These are phyloP conservation scores for Tragulus kanchil DNA, from an alignment of 2,113 vertebrate genomes.

Conservation along the genomic window DNA sequence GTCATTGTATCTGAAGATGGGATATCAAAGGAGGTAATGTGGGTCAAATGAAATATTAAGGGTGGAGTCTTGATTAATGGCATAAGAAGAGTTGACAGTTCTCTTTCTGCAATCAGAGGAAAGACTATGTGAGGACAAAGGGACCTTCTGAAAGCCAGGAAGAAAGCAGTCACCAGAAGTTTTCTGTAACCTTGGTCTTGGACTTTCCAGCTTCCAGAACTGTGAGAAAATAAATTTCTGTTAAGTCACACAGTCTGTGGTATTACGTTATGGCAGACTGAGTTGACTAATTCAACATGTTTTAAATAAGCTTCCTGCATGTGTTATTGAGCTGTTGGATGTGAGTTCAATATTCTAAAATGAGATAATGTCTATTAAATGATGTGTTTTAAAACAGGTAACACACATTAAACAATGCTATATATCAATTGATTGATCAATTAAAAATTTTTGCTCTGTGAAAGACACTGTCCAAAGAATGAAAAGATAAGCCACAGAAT, in stretches of 20 bases:
- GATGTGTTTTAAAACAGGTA: not conserved
- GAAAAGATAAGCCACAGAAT: not conserved
- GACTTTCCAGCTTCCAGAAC: not conserved
- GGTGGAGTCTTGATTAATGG: not conserved
- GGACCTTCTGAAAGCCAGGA: not conserved
- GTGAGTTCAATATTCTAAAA: not conserved
- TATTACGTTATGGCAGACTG: not conserved
- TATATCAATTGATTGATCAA: not conserved
- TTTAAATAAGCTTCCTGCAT: not conserved
- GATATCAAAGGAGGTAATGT: not conserved
- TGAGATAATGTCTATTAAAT: not conserved
- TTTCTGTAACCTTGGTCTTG: not conserved
- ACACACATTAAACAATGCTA: not conserved
- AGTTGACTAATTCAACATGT: not conserved
- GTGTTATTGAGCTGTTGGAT: not conserved
- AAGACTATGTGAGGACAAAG: not conserved
- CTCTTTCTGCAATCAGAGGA: not conserved
- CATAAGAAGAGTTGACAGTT: not conserved
- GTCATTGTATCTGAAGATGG: not conserved
- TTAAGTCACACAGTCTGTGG: not conserved
- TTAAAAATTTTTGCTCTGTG: not conserved
- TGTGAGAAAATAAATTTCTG: not conserved
- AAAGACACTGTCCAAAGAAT: not conserved
- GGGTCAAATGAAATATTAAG: not conserved
- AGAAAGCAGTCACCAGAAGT: not conserved